Evolutionary conservation across 1,140 invertebrate species (phyloP).

Genomic region (Leptinotarsa texana): DNA sequence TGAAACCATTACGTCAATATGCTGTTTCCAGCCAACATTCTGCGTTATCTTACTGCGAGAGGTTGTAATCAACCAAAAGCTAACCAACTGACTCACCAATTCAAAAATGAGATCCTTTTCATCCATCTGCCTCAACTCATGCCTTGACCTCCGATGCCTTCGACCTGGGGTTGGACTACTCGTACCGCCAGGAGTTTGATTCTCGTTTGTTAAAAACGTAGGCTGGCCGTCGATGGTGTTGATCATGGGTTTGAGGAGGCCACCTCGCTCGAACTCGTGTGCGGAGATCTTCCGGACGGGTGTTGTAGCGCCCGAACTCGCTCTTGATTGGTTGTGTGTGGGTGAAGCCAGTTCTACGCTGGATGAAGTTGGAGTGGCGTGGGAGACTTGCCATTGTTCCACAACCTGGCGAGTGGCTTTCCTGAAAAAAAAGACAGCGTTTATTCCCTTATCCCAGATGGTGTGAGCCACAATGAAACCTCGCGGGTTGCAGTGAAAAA

Average conservation of each 20-base stretch:
- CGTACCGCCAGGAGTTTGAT: conserved; percentile 51
- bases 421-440: conserved; percentile 59
- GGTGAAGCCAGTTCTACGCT: conserved; percentile 64
- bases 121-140: conserved; percentile 84
- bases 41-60: no score
- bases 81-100: conserved; percentile 67
- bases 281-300: conserved; percentile 94
- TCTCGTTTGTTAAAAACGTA: conserved; percentile 74
- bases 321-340: conserved; percentile 64
- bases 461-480: no score
- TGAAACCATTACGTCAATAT: no score
- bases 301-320: conserved; percentile 80
- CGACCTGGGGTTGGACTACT: conserved; percentile 59
- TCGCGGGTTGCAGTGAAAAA: no score
- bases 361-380: conserved; percentile 72
- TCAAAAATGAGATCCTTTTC: conserved; percentile 96
- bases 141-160: conserved; percentile 73
- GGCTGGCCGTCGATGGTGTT: conserved; percentile 86
- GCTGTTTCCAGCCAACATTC: no score
- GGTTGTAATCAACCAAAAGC: no score
- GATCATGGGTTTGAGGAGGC: conserved; percentile 87
- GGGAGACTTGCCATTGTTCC: conserved; percentile 87
- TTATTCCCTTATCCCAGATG: background rate
- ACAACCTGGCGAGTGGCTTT: conserved; percentile 90
- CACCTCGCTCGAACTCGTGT: conserved; percentile 92